Evolutionary conservation across 2,888 invertebrate species (phyloP).

Genomic region (Cremastinae sp.): DNA sequence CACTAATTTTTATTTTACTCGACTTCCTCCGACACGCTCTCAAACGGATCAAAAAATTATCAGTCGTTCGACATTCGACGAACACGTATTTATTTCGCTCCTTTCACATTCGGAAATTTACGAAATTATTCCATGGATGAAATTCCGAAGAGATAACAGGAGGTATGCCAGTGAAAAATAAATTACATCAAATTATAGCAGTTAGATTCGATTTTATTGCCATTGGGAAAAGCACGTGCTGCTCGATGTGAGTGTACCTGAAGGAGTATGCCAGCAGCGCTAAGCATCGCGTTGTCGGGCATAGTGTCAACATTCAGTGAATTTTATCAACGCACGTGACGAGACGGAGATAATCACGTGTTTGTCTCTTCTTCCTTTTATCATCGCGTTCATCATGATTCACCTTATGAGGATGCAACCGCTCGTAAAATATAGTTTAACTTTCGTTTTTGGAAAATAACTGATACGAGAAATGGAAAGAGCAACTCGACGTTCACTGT

Average conservation of each 20-base stretch:
- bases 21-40: not conserved
- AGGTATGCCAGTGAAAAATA: too few relatives aligned
- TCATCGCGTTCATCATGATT: not conserved
- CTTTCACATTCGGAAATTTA: too few relatives aligned
- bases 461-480: too few relatives aligned
- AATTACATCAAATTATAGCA: not conserved
- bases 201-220: not conserved
- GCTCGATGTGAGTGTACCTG: not conserved
- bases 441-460: too few relatives aligned
- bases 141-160: too few relatives aligned
- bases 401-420: constrained; percentile 1
- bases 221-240: not conserved
- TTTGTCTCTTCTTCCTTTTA: constrained; percentile 9
- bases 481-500: too few relatives aligned
- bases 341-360: constrained; percentile 38
- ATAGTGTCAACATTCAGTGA: constrained; percentile 28
- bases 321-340: constrained; percentile 49
- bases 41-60: too few relatives aligned
- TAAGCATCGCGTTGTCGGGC: constrained; percentile 1
- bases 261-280: not conserved
- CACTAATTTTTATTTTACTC: constrained; percentile 1
- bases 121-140: too few relatives aligned
- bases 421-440: too few relatives aligned
- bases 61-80: too few relatives aligned
- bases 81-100: too few relatives aligned